Evolutionary conservation across 2,888 invertebrate genomes (phyloP).

Genomic region (Drosophila tanythrix): DNA sequence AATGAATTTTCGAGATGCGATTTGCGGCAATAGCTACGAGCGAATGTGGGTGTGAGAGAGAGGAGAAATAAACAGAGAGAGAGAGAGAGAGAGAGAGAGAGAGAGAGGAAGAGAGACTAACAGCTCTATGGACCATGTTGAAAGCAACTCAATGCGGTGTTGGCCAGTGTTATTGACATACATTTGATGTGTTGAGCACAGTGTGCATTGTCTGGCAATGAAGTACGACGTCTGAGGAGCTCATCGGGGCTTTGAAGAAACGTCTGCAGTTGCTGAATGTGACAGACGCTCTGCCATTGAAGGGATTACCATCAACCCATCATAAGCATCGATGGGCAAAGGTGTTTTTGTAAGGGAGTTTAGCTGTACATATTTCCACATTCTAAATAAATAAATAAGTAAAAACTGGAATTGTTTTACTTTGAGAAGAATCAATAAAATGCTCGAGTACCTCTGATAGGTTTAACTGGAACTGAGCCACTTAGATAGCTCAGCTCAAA

Average conservation of each 20-base stretch:
- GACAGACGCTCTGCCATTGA: conserved; percentile 30
- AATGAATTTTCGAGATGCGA: conserved; percentile 69
- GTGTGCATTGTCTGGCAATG: conserved; percentile 52
- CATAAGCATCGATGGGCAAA: conserved; percentile 22
- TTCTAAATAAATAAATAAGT: neutral
- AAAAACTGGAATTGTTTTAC: neutral
- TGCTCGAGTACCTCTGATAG: neutral
- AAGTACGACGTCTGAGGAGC: conserved; percentile 35
- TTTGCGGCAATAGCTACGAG: conserved; percentile 51
- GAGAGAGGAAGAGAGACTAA: neutral
- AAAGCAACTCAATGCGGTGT: conserved; percentile 55
- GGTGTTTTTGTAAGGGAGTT: conserved; percentile 4
- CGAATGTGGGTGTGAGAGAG: conserved; percentile 11
- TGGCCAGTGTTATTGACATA: conserved; percentile 71
- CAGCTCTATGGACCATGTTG: conserved; percentile 31
- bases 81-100: neutral
- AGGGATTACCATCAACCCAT: conserved; percentile 40
- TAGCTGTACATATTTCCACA: neutral
- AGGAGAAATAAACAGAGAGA: neutral
- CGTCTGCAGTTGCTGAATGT: conserved; percentile 32
- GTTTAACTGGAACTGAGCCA: neutral
- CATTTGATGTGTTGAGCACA: conserved; percentile 66
- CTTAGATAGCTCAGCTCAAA: neutral
- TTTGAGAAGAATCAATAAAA: conserved; percentile 1
- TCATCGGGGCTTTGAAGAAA: conserved; percentile 22